phyloP scores from a whole-genome alignment of 2,888 invertebrate genomes.

The Drosophila kokeensis region DNA sequence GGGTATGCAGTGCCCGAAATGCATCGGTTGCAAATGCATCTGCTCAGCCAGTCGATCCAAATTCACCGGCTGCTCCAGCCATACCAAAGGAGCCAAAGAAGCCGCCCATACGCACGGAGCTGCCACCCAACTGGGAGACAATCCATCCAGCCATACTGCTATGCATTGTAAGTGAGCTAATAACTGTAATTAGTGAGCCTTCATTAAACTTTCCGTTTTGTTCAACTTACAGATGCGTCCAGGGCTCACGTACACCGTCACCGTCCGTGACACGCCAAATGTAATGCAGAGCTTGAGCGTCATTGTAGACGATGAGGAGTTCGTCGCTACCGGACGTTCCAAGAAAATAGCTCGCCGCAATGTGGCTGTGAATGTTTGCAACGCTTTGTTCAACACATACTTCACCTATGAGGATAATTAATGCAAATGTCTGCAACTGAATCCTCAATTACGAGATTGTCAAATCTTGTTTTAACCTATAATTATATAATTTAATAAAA shows the following conservation, averaged over 20 bases:
- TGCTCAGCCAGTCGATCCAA: conserved; percentile 38
- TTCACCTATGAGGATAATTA: conserved; percentile 65
- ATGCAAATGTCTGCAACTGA: not conserved
- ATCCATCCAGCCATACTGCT: conserved; percentile 93
- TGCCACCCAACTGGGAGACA: conserved; percentile 88
- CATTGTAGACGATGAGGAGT: conserved; percentile 88
- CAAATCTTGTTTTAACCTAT: not conserved
- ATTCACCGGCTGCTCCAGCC: conserved; percentile 32
- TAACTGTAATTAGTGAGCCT: not conserved
- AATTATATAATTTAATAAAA: conserved; percentile 2
- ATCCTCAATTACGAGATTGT: not conserved
- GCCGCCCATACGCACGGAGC: conserved; percentile 85
- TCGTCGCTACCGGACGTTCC: conserved; percentile 88
- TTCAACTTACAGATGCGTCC: conserved; percentile 88
- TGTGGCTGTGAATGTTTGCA: conserved; percentile 88
- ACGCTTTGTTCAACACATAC: conserved; percentile 86
- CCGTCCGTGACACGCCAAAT: conserved; percentile 88
- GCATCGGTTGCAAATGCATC: conserved; percentile 72
- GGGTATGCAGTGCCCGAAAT: conserved; percentile 88
- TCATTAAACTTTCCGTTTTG: not conserved
- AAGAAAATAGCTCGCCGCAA: conserved; percentile 90
- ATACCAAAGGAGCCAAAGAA: conserved; percentile 80
- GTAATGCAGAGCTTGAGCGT: conserved; percentile 89
- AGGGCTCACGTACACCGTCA: conserved; percentile 86
- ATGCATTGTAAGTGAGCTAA: conserved; percentile 78